Base-by-base conservation (phyloP, 2,888 invertebrate species). In the Aphidoletes aphidimyza region DNA sequence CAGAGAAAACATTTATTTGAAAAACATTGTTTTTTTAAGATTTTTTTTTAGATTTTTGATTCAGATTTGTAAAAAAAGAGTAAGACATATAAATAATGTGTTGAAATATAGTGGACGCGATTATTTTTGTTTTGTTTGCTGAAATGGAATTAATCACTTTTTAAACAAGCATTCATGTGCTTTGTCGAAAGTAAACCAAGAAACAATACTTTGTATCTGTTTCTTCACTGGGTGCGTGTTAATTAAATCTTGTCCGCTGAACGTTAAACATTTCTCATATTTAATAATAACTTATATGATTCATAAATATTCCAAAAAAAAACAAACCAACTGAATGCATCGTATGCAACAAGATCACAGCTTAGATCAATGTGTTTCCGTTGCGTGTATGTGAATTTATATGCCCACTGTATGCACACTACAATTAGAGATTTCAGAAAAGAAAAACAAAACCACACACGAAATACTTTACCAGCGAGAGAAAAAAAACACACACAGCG, bases 321-420 rank as follows among this genome's bases (percentile, higher is more conserved):
- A n/a, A n/a, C n/a, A n/a, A n/a, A n/a, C n/a, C n/a, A n/a, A 69
- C 17, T 69, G 69, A 26, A 54, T 22, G 5, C 11, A 42, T 47
- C 17, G 11, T 47, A 11, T 47, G 47, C 17, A 47, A 47, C 17
- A 47, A 9, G 19, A 47, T 19, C 54, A 54, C 9, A 11, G 34
- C 17, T 14, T 14, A 47, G 30, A 34, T 69, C 30, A 30, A 34
- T 69, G 69, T 69, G 14, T 69, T 9, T 14, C 34, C 34, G 30
- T 69, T 69, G 69, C 69, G 69, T 69, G 69, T 69, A 30, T 26
- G 54, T 69, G 69, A 3, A 14, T 69, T 30, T 19, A 69, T 69
- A 14, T 17, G 2, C 30, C 11, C 26, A 30, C 34, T 30, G 2
- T 69, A 22, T 22, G 22, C n/a, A n/a, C n/a, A n/a, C n/a, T n/a